Conservation (phyloP, 2,888 invertebrate genomes). For the Carterocephalus palaemon region DNA sequence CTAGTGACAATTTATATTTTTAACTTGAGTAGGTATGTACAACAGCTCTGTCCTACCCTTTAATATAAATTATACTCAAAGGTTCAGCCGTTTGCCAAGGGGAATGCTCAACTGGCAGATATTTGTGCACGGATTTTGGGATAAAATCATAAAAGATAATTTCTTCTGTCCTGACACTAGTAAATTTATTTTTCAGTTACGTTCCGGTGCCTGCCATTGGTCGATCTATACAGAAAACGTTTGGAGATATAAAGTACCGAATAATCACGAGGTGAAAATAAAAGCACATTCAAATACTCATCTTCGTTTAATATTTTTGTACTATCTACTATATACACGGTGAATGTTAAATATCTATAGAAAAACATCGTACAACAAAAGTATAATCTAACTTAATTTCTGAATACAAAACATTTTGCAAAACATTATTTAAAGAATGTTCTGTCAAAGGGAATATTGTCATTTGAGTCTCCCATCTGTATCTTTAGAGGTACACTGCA, state of each 20-base stretch:
- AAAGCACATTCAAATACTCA: conserved; percentile 36
- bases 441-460: too few species aligned
- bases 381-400: conserved; percentile 55
- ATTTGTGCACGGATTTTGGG: too few species aligned
- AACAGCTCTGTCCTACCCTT: too few species aligned
- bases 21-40: too few species aligned
- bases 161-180: too few species aligned
- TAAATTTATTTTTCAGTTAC: conserved; percentile 50
- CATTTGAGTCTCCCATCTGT: too few species aligned
- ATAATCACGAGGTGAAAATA: conserved; percentile 30
- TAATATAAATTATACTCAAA: too few species aligned
- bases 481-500: too few species aligned
- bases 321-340: conserved; percentile 76
- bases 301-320: conserved; percentile 75
- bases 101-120: background rate
- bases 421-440: conserved; percentile 12
- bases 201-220: conserved; percentile 55
- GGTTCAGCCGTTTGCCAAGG: background rate
- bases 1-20: too few species aligned
- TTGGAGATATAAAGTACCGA: conserved; percentile 29
- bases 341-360: conserved; percentile 71
- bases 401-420: conserved; percentile 38
- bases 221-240: conserved; percentile 51
- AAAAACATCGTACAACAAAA: conserved; percentile 68
- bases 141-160: too few species aligned